Evolutionary conservation across 2,797 vertebrate species (phyloP), one percentile per base, ranked within the genome.

Genomic region (Syndactyla subalaris): DNA sequence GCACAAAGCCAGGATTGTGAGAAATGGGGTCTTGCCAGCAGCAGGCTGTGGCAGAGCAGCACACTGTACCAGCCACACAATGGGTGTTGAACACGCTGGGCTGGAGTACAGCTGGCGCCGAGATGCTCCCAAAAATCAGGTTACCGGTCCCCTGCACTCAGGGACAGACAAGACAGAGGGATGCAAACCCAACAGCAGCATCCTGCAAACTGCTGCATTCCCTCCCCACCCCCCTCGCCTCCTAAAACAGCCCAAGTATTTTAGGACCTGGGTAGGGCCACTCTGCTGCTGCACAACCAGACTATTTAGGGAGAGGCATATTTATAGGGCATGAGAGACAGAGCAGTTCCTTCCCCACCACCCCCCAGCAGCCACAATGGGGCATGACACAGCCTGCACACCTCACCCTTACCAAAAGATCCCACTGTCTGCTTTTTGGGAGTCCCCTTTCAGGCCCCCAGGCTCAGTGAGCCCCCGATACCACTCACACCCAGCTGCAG

Each of bases 1-100:
- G 67, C 80, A 92, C 93, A 97, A 97, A 96, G 92, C 81, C 57
- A 55, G 85, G 90, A 94, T 88, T 92, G 96, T 97, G 78, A 89
- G 91, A 96, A 95, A 95, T 14, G 41, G 58, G 91, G 87, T 91
- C 93, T 94, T 95, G 94, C 87, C 94, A 88, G 88, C 34, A 80
- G 79, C 29, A 6, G 59, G 19, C 12, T 12, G 58, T 75, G 54
- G 95, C 90, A 90, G 80, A 94, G 85, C 84, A 27, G 77, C 73
- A 18, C 16, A 1, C 49, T 73, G 92, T 88, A 91, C 92, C 62
- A 92, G 90, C 30, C 49, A 7, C 93, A 97, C 91, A 96, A 86
- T 87, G 79, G 78, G 89, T 57, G 86, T 61, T 77, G 68, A 85
- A 81, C 76, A 32, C 8, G 2, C 49, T 4, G 19, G 46, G 80